A percentile compares a stretch with the other conserved stretches of the same genome.
phyloP scores from a whole-genome alignment of 2,888 invertebrate species.

The Tenthredo notha region DNA sequence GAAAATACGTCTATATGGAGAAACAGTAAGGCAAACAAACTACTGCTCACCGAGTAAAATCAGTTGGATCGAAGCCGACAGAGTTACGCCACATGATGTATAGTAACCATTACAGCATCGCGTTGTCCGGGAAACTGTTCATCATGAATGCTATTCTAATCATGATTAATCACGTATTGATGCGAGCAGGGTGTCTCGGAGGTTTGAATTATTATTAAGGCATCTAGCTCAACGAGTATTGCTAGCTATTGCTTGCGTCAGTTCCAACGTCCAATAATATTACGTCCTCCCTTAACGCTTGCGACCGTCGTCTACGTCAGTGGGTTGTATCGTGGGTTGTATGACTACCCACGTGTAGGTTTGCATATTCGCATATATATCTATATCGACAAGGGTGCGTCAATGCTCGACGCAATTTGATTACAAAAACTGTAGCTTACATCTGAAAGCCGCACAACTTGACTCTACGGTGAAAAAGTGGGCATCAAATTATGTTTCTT shows the following conservation, averaged over 20 bases:
- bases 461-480: background rate
- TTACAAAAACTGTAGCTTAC: background rate
- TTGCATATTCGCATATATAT: background rate
- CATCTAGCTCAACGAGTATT: conserved; percentile 51
- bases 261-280: conserved; percentile 33
- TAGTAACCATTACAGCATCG: conserved; percentile 48
- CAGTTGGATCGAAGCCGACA: conserved; percentile 36
- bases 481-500: background rate
- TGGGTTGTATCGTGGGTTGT: background rate
- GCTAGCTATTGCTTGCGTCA: conserved; percentile 43
- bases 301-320: conserved; percentile 1
- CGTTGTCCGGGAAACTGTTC: conserved; percentile 53
- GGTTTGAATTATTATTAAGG: conserved; percentile 55
- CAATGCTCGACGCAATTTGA: background rate
- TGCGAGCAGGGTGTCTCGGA: conserved; percentile 53
- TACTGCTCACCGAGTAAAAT: background rate
- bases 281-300: background rate
- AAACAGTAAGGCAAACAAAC: background rate
- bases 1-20: background rate
- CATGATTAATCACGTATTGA: conserved; percentile 56
- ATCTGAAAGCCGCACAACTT: background rate
- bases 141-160: conserved; percentile 54
- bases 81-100: conserved; percentile 49
- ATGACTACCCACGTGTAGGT: background rate
- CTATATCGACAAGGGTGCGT: background rate